Evolutionary conservation across 2,797 vertebrate species (phyloP).

Genomic region (Acipenser oxyrinchus): DNA sequence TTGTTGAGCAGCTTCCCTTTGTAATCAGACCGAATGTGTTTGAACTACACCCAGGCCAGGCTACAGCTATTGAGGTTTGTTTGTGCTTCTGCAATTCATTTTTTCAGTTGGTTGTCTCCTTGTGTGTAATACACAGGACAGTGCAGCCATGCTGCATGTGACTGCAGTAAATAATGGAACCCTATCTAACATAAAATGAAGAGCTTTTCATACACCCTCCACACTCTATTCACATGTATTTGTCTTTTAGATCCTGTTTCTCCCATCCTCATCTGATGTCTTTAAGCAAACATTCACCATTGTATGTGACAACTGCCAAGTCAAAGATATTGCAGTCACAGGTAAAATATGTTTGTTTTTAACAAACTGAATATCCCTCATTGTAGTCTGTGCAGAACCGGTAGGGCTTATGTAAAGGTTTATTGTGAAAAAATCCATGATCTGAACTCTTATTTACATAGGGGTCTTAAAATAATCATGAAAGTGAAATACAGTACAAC

Average conservation of each 20-base stretch:
- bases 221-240: not conserved
- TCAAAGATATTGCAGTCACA: conserved; percentile 67
- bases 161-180: no score
- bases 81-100: not conserved
- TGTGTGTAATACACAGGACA: no score
- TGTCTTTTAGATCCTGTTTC: conserved; percentile 74
- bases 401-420: no score
- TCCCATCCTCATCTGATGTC: conserved; percentile 57
- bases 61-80: conserved; percentile 68
- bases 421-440: no score
- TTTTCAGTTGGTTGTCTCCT: no score
- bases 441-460: no score
- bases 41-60: conserved; percentile 66
- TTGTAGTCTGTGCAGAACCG: no score
- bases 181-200: not conserved
- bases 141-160: no score
- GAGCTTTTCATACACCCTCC: not conserved
- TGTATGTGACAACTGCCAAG: conserved; percentile 81
- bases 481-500: no score
- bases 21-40: conserved; percentile 71
- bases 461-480: no score
- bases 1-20: conserved; percentile 74
- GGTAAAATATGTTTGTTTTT: conserved; percentile 47
- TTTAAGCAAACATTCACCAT: conserved; percentile 60
- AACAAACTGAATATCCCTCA: no score